Evolutionary conservation across 30 jellyfish, hydroid and myxozoan species (phyloP), one percentile per base, ranked within the genome.

Genomic region (Turritopsis rubra): DNA sequence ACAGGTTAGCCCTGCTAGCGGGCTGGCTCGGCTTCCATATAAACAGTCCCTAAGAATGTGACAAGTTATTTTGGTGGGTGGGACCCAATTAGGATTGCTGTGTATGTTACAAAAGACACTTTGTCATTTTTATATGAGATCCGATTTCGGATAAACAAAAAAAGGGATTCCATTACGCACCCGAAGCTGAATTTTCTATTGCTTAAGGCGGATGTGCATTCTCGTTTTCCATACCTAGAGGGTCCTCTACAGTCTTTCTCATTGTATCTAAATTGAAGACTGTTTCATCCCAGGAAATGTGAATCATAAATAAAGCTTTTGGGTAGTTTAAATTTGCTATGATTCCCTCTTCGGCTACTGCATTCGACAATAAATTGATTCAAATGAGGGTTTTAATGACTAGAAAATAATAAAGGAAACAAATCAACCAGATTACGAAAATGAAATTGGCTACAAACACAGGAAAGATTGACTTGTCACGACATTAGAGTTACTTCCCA

Each of bases 11-110:
- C 60, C 9, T 41, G 60, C 60, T 41, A 41, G 60, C 60, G 77
- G 77, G 77, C 77, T 68, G 8, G 77, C 77, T 68, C 21, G 77
- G 77, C 77, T 68, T 68, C 77, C 77, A 68, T 68, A 60, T 60
- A 68, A 68, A 68, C 77, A 68, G 77, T 27, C 77, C 30, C 8
- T 68, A 68, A 68, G 77, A 41, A 41, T 41, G 60, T 41, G 60
- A 41, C 60, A 41, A 41, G 60, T 41, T 41, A 41, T 41, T 41
- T 41, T 41, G 60, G 13, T 41, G 60, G 60, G 5, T 41, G 60
- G 13, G 60, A 41, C 60, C 60, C 60, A 41, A 41, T 41, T 41
- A 41, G 13, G 60, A 41, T 41, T 41, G 60, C 60, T 41, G 60
- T 41, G 13, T 41, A 41, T 41, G 60, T 41, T 41, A 41, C 60